Base-by-base conservation (phyloP, 2,113 vertebrate genomes). In the Mastomys coucha region DNA sequence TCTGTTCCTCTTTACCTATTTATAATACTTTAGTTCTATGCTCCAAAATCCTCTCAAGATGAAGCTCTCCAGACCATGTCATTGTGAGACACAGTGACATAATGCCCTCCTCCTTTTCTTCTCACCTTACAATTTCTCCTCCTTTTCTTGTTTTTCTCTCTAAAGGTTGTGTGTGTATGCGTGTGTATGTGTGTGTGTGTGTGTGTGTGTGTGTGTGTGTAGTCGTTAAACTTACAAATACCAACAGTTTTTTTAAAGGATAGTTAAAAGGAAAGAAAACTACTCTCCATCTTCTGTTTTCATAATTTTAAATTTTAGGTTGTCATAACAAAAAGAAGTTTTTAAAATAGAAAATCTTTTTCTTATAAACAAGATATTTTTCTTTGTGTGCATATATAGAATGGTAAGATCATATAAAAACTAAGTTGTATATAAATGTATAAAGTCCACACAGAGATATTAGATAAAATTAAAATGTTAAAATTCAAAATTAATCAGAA, bases 301-400 rank as follows among this genome's bases (percentile, higher is more conserved):
- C 95, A 91, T 88, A 56, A 88, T 97, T 89, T 96, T 33, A 82
- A 95, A 56, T 82, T 97, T 95, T 89, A 91, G 93, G 91, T 92
- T 96, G 24, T 11, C 51, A 31, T 39, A 91, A 51, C 2, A 91
- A 58, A 28, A 31, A 60, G 2, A 31, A 69, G 63, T 17, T 95
- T 84, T 80, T 2, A 89, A 95, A 96, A 31, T 63, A 93, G 33
- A 36, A 88, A 36, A 53, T 39, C 28, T 70, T 93, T 87, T 65
- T 1, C 77, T 95, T 85, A 85, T 75, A n/a, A 39, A 88, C 42
- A 45, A 93, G 22, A 1, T 5, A 10, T 80, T 65, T 92, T 45
- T 58, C 77, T 24, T 24, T 82, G 31, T 70, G n/a, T 2, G 89
- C 5, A 58, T 20, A 65, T 2, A 33, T 8, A 69, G n/a, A 90